Conservation (phyloP, 2,113 vertebrate species). For the Salvator merianae region DNA sequence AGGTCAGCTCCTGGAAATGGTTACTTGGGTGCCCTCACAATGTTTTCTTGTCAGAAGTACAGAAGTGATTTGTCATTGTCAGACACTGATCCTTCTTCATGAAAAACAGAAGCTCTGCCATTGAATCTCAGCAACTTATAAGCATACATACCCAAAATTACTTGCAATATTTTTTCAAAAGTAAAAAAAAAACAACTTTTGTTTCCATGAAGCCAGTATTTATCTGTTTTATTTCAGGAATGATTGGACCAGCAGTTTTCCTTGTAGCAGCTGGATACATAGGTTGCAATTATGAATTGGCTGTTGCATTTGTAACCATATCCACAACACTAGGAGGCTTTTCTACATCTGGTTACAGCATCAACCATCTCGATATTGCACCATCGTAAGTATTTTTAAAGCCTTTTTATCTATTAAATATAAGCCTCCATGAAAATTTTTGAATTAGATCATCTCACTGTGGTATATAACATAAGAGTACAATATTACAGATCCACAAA, state of each 20-base stretch:
- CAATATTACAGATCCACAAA: not conserved
- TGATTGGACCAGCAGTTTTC: constrained; percentile 91
- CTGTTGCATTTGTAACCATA: constrained; percentile 88
- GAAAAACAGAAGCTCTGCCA: not conserved
- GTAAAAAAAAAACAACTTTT: not conserved
- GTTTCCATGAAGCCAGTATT: not conserved
- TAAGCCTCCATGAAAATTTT: not conserved
- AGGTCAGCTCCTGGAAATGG: too few relatives aligned
- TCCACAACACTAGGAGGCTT: constrained; percentile 92
- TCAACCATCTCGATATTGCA: constrained; percentile 98
- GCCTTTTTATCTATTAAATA: not conserved
- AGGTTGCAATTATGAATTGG: constrained; percentile 86
- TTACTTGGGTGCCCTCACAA: too few relatives aligned
- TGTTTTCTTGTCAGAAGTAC: too few relatives aligned
- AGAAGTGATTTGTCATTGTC: too few relatives aligned
- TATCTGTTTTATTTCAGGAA: constrained; percentile 75
- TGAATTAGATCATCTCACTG: not conserved
- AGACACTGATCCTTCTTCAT: not conserved
- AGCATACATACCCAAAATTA: not conserved
- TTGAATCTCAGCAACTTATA: too few relatives aligned
- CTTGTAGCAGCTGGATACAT: constrained; percentile 89
- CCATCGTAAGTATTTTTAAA: constrained; percentile 88
- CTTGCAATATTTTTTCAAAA: not conserved
- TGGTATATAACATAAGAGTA: not conserved
- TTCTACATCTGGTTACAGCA: constrained; percentile 90